phyloP scores from a whole-genome alignment of 2,113 vertebrate species.

The Pelvicachromis taeniatus region DNA sequence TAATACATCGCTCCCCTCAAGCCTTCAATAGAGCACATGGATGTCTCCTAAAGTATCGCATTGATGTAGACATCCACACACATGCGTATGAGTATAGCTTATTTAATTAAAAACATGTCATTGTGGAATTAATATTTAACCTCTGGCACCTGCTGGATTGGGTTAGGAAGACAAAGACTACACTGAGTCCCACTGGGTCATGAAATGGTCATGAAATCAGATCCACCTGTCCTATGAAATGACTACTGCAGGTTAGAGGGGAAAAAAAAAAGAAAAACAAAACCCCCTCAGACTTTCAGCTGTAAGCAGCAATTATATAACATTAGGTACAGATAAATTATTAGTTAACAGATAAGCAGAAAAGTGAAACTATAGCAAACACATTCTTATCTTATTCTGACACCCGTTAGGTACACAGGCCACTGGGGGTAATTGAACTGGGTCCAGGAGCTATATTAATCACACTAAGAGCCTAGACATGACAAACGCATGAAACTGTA shows the following conservation, averaged over 20 bases:
- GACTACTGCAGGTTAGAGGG: neutral
- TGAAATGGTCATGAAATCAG: constrained; percentile 69
- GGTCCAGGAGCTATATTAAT: constrained; percentile 41
- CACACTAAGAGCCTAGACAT: constrained; percentile 36
- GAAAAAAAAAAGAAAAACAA: neutral
- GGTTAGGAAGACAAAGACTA: constrained; percentile 49
- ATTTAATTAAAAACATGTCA: constrained; percentile 76
- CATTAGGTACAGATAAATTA: neutral
- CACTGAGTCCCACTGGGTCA: constrained; percentile 41
- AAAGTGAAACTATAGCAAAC: neutral
- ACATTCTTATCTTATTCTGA: neutral
- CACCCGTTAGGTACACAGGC: constrained; percentile 13
- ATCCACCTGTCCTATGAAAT: constrained; percentile 58
- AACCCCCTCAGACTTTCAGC: neutral
- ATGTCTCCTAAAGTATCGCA: constrained; percentile 69
- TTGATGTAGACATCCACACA: constrained; percentile 61
- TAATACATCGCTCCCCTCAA: constrained; percentile 70
- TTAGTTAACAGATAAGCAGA: neutral
- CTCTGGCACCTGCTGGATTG: constrained; percentile 67
- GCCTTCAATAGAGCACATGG: constrained; percentile 49
- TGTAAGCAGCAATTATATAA: neutral
- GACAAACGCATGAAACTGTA: constrained; percentile 39
- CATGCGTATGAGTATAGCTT: constrained; percentile 33
- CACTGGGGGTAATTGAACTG: neutral
- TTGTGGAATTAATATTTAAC: constrained; percentile 78